These are phyloP conservation scores for Drosophila oshimai DNA, from an alignment of 1,140 invertebrate species.

Conservation along the genomic window DNA sequence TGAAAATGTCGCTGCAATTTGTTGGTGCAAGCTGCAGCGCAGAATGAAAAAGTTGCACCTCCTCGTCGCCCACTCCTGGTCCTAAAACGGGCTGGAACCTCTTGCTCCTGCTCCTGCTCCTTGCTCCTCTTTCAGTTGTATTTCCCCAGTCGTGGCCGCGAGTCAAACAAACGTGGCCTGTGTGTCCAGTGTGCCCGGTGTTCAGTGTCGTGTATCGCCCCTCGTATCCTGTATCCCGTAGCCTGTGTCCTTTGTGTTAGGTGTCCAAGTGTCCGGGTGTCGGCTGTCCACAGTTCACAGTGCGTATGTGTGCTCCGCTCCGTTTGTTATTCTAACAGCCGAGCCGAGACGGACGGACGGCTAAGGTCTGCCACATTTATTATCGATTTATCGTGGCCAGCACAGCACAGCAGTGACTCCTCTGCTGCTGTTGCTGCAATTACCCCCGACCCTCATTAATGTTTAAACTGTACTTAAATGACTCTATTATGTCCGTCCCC, in stretches of 20 bases:
- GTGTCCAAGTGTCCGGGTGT: constrained; percentile 10
- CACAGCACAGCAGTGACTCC: constrained; percentile 9
- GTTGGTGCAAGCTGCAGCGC: constrained; percentile 56
- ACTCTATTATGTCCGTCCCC: constrained; percentile 55
- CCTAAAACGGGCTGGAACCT: not conserved
- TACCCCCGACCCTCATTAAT: constrained; percentile 53
- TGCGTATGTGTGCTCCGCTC: constrained; percentile 37
- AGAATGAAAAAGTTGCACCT: constrained; percentile 17
- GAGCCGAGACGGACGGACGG: constrained; percentile 1
- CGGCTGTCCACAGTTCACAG: not conserved
- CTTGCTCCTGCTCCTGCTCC: not conserved
- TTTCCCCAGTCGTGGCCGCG: constrained; percentile 50
- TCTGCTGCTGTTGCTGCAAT: constrained; percentile 22
- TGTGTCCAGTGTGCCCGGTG: not conserved
- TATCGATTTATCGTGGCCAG: constrained; percentile 64
- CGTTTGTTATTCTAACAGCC: constrained; percentile 37
- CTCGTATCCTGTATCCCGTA: constrained; percentile 4
- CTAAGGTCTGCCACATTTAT: constrained; percentile 45
- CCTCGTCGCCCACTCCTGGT: not conserved
- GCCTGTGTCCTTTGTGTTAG: constrained; percentile 17
- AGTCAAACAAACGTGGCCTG: constrained; percentile 14
- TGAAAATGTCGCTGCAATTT: constrained; percentile 74
- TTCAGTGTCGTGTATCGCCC: constrained; percentile 15
- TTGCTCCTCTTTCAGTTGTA: constrained; percentile 24
- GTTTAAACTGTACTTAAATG: constrained; percentile 71